These are phyloP conservation scores for Apodemus speciosus DNA, from an alignment of 2,113 vertebrate genomes.

Conservation along the genomic window DNA sequence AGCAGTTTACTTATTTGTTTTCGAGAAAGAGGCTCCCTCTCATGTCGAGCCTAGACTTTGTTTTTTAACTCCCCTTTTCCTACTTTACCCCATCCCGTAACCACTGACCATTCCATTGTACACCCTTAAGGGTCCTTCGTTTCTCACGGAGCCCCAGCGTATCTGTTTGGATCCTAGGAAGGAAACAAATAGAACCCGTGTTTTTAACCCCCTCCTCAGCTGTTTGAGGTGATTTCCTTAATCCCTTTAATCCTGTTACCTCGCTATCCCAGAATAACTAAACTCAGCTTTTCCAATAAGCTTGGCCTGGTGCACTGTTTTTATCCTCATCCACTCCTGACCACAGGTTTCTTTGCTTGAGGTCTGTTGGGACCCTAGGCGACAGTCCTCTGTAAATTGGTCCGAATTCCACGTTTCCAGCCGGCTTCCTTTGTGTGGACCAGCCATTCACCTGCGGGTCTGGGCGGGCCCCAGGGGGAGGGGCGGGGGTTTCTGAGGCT, in stretches of 20 bases:
- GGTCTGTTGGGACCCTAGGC: constrained; percentile 48
- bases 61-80: background rate
- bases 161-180: constrained; percentile 64
- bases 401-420: constrained; percentile 70
- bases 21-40: background rate
- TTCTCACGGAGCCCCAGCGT: constrained; percentile 24
- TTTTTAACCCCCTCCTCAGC: constrained; percentile 66
- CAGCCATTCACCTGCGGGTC: constrained; percentile 68
- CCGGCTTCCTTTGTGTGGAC: constrained; percentile 70
- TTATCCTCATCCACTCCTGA: constrained; percentile 53
- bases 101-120: constrained; percentile 14
- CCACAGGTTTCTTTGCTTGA: constrained; percentile 64
- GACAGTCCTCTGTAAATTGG: constrained; percentile 65
- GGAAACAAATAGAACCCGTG: constrained; percentile 74
- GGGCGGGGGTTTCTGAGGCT: constrained; percentile 14
- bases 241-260: constrained; percentile 80
- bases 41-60: background rate
- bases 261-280: constrained; percentile 72
- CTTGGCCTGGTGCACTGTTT: constrained; percentile 52
- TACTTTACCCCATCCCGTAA: background rate
- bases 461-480: constrained; percentile 27
- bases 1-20: background rate
- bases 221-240: constrained; percentile 80
- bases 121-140: constrained; percentile 32
- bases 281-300: constrained; percentile 73